Evolutionary conservation across 2,888 invertebrate species (phyloP), one percentile per base, ranked within the genome.

Genomic region (Drosophila neutralis): DNA sequence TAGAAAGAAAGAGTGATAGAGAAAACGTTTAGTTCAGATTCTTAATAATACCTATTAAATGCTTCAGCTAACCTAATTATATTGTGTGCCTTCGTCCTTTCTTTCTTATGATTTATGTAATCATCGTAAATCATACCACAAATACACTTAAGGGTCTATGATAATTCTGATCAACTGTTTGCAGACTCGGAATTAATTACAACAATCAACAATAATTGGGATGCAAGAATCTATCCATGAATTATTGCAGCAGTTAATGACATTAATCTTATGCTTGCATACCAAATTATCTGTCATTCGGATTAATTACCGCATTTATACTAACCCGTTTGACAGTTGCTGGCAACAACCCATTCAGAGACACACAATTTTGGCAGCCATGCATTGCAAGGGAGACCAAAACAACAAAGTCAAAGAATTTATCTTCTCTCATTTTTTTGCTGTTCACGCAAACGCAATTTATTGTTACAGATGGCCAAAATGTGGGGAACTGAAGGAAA

Each of bases 381-480:
- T 8, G 24, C 4, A 24, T 45, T 45, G 24, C 45, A 24, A 45
- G 5, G 3, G 40, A 13, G 13, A 52, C 18, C n/a, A 45, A 45
- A 45, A 45, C 21, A 45, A 35, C 29, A 62, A 54, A 48, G 35
- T 40, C 24, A 48, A 58, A 31, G 29, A 76, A 59, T 36, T 57
- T 36, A 21, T 62, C 21, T 49, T 38, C 51, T 31, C 18, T 45
- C 42, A 38, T 27, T 31, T 33, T 40, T 24, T 48, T 45, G 52
- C 13, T 59, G 57, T 72, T 52, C 61, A 42, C 48, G 73, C 57
- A 58, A 45, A 58, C 61, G 51, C 66, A 80, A 80, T 80, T 77
- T 76, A 80, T 76, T 70, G 79, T 73, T 80, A 77, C 77, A 80
- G 68, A 77, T 77, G 58, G 80, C 64, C 69, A 45, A 69, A 77